Evolutionary conservation across 2,888 invertebrate species (phyloP).

Genomic region (Mellilla xanthometata): DNA sequence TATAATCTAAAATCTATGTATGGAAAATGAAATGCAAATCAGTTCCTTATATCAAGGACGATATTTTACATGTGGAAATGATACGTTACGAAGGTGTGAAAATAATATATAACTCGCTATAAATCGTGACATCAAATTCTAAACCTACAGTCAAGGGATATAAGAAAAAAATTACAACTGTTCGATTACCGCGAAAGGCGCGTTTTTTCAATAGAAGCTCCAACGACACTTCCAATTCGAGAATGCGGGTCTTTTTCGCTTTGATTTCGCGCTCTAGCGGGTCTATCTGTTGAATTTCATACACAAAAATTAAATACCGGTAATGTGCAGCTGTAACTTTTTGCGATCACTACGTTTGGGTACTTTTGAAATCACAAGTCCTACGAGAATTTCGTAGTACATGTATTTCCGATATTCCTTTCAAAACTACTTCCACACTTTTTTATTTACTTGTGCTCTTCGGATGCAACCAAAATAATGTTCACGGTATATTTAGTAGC

Average conservation of each 20-base stretch:
- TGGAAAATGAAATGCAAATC: constrained; percentile 4
- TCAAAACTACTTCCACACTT: too few relatives aligned
- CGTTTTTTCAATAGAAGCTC: constrained; percentile 90
- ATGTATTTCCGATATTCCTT: too few relatives aligned
- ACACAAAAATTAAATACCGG: constrained; percentile 30
- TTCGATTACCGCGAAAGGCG: constrained; percentile 76
- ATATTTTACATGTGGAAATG: not conserved
- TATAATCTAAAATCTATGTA: not conserved
- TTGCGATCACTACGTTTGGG: constrained; percentile 34
- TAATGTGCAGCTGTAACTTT: constrained; percentile 71
- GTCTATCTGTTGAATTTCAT: constrained; percentile 84
- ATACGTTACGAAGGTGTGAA: constrained; percentile 5
- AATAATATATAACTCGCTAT: constrained; percentile 12
- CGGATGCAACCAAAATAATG: too few relatives aligned
- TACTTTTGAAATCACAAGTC: too few relatives aligned
- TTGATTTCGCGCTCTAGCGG: constrained; percentile 93
- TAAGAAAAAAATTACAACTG: constrained; percentile 78
- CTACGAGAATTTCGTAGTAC: too few relatives aligned
- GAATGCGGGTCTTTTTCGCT: constrained; percentile 90
- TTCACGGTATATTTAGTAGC: too few relatives aligned
- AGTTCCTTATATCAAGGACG: not conserved
- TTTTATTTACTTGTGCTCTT: too few relatives aligned
- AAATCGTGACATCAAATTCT: constrained; percentile 9
- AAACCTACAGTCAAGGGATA: constrained; percentile 12
- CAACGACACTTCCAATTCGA: constrained; percentile 92